Base-by-base conservation (phyloP, 2,113 vertebrate genomes). In the Stegastes partitus region DNA sequence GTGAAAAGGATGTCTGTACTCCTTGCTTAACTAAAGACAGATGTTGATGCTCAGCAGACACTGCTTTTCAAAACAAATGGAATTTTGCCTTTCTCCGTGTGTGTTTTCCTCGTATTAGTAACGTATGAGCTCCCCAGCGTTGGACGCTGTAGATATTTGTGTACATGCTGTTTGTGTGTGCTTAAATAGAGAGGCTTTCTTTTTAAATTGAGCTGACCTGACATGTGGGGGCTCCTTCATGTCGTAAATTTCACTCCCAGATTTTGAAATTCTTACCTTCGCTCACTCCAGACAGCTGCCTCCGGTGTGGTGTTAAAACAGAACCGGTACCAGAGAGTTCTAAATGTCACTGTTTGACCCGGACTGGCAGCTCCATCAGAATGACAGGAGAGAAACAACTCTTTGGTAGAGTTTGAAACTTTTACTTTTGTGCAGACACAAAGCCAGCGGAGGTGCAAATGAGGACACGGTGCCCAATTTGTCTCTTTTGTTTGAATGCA, bases 1-100 rank as follows among this genome's bases (percentile, higher is more conserved):
- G 90, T 91, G 85, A 92, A 93, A 93, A 92, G 89, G 90, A 91
- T 90, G 91, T 90, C 91, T 93, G 90, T 88, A 62, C 87, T 92
- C 82, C 80, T 73, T 76, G 74, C 83, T 87, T 90, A 93, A 94
- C 87, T 85, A 89, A 92, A 94, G 92, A 89, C 92, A 93, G 92
- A 93, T 93, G 90, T 85, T 90, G 87, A 92, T 88, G 90, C 82
- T 90, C 84, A 81, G 82, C 90, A 92, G 91, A 90, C 84, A 75
- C 70, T 53, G 82, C 83, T 89, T 90, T 81, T 87, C 81, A 87
- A 89, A 89, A 91, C 81, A 90, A 89, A 86, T 77, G 84, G 90
- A 91, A 89, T 90, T 89, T 72, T 76, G 79, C 82, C 70, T 64
- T 81, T 77, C 73, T 73, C 72, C 14, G 25, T 55, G 50, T 87